Evolutionary conservation across 2,888 invertebrate species (phyloP).

Genomic region (Pristionchus fissidentatus): DNA sequence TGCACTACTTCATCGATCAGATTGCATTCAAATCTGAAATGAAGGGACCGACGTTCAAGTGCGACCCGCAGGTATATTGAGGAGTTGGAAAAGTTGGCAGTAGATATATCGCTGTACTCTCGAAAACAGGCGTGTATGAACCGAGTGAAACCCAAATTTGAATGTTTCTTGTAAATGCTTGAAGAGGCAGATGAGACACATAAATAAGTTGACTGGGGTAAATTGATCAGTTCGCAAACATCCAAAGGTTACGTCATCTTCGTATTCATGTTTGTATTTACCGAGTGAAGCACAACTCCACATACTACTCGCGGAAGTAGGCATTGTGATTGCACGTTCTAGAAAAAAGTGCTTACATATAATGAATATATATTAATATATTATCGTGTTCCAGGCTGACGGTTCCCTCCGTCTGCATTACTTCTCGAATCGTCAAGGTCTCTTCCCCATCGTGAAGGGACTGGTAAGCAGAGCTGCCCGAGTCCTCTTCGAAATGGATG

Average conservation of each 20-base stretch:
- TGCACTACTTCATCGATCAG: slow-evolving; percentile 74
- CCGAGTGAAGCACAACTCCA: slow-evolving; percentile 61
- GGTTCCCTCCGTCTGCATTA: slow-evolving; percentile 67
- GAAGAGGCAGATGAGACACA: too few species aligned
- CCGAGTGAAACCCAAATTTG: too few species aligned
- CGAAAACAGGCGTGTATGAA: too few species aligned
- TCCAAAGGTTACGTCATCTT: too few species aligned
- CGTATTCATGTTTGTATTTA: too few species aligned
- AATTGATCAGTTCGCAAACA: too few species aligned
- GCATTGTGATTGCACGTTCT: not conserved
- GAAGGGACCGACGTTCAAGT: slow-evolving; percentile 68
- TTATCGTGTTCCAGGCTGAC: slow-evolving; percentile 46
- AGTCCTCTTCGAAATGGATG: slow-evolving; percentile 67
- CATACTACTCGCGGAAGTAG: too few species aligned
- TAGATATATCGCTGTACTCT: too few species aligned
- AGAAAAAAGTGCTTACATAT: not conserved
- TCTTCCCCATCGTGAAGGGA: slow-evolving; percentile 70
- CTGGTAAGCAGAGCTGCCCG: slow-evolving; percentile 64
- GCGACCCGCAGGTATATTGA: slow-evolving; percentile 50
- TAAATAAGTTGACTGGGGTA: too few species aligned
- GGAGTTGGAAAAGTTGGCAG: not conserved
- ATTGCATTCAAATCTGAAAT: slow-evolving; percentile 71
- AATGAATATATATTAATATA: not conserved
- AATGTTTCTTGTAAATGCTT: too few species aligned
- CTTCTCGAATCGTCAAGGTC: slow-evolving; percentile 69